These are phyloP conservation scores for Tethya wilhelma DNA, from an alignment of 37 sponge, comb jelly and placozoan genomes.

Conservation along the genomic window DNA sequence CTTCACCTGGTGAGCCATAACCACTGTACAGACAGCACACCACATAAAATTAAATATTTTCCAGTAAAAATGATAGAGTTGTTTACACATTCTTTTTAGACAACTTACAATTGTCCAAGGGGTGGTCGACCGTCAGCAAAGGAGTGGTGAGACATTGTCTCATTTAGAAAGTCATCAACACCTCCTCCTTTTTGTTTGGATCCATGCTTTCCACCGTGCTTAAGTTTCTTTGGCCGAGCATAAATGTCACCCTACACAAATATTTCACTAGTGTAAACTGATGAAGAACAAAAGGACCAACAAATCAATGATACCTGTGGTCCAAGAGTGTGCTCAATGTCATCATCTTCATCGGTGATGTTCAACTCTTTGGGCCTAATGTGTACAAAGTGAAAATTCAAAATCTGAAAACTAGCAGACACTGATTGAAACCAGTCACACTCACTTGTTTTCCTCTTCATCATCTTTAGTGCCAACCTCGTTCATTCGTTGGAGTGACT, in stretches of 20 bases:
- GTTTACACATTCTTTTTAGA: too few relatives aligned
- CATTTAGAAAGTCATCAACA: conserved; percentile 19
- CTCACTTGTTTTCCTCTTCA: not conserved
- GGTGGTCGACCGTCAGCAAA: not conserved
- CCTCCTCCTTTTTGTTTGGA: not conserved
- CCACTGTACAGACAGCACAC: too few relatives aligned
- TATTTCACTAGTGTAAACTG: too few relatives aligned
- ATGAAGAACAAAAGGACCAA: too few relatives aligned
- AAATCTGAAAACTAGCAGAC: not conserved
- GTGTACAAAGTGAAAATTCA: too few relatives aligned
- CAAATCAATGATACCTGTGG: too few relatives aligned
- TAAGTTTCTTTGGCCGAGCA: conserved; percentile 35
- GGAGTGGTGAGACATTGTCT: conserved; percentile 25
- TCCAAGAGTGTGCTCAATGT: conserved; percentile 27
- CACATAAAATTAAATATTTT: too few relatives aligned
- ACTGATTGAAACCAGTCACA: too few relatives aligned
- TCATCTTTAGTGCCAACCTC: conserved; percentile 12
- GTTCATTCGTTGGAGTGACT: conserved; percentile 32
- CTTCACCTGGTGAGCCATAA: conserved; percentile 1
- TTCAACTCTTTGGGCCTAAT: too few relatives aligned
- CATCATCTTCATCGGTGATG: conserved; percentile 6
- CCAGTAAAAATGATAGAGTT: too few relatives aligned
- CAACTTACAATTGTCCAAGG: not conserved
- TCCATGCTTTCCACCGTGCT: not conserved
- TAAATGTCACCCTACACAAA: conserved; percentile 45